Percentiles rank a stretch among this genome's conserved stretches.
These are phyloP conservation scores for Gnatocerus cornutus DNA, from an alignment of 2,888 invertebrate genomes.

Conservation along the genomic window DNA sequence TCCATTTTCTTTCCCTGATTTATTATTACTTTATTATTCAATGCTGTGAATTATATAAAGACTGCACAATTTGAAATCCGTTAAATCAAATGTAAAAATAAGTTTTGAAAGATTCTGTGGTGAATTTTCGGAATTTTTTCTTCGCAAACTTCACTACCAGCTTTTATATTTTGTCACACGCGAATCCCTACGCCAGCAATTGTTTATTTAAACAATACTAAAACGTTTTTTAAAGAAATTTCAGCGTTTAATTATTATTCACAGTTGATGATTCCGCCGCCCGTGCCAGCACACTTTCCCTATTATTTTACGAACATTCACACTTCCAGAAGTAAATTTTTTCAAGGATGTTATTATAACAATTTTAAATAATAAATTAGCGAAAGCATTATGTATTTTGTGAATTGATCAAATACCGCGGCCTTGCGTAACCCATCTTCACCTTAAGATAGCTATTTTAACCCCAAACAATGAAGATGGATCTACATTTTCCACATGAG, in stretches of 20 bases:
- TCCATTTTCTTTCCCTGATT: too few species aligned
- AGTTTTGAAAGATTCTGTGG: too few species aligned
- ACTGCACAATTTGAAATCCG: too few species aligned
- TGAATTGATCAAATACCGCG: slow-evolving; percentile 7
- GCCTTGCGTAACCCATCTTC: slow-evolving; percentile 18
- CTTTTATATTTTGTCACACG: slow-evolving; percentile 19
- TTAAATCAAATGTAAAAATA: too few species aligned
- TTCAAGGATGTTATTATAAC: slow-evolving; percentile 17
- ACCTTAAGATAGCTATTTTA: not conserved
- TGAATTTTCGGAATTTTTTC: too few species aligned
- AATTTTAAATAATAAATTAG: slow-evolving; percentile 21
- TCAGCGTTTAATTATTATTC: slow-evolving; percentile 40
- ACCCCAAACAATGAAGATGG: slow-evolving; percentile 30
- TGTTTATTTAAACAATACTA: slow-evolving; percentile 40
- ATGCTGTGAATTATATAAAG: too few species aligned
- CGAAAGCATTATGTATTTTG: slow-evolving; percentile 21
- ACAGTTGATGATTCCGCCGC: slow-evolving; percentile 39
- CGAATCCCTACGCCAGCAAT: slow-evolving; percentile 23
- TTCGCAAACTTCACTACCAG: not conserved
- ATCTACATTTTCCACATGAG: slow-evolving; percentile 37
- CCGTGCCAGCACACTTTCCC: slow-evolving; percentile 38
- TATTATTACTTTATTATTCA: too few species aligned
- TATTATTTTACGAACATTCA: slow-evolving; percentile 35
- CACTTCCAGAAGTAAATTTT: slow-evolving; percentile 16
- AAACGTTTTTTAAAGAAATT: slow-evolving; percentile 38